Conservation (phyloP, 2,113 vertebrate species). For the Elgaria multicarinata region DNA sequence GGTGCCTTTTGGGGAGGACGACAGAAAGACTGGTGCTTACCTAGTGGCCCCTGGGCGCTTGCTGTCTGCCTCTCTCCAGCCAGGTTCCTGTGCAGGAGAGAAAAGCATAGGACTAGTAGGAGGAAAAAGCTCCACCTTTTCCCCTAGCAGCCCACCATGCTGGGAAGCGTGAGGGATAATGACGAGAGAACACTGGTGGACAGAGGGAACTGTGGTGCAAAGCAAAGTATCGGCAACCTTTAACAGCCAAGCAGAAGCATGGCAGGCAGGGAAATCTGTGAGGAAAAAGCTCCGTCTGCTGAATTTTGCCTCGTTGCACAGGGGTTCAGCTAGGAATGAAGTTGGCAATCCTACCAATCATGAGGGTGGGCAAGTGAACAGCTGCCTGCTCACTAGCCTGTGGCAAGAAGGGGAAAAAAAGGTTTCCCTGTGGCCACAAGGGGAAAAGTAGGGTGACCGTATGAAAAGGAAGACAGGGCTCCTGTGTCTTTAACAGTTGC, state of each 20-base stretch:
- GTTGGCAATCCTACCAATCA: neutral
- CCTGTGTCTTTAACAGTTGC: no score
- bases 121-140: neutral
- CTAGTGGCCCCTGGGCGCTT: slow-evolving; percentile 25
- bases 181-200: neutral
- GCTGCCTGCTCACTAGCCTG: neutral
- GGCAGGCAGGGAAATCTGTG: neutral
- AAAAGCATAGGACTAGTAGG: slow-evolving; percentile 17
- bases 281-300: neutral
- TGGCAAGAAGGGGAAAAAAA: neutral
- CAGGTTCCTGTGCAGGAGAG: slow-evolving; percentile 29
- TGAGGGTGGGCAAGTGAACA: neutral
- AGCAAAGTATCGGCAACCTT: neutral
- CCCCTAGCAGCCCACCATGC: neutral
- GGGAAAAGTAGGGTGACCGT: no score
- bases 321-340: neutral
- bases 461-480: no score
- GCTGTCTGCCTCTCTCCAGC: slow-evolving; percentile 5
- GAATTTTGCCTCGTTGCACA: neutral
- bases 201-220: no score
- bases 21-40: slow-evolving; percentile 3
- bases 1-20: neutral
- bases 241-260: neutral
- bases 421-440: neutral
- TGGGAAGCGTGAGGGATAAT: neutral